Base-by-base conservation (phyloP, 2,888 invertebrate species). In the Cetonia aurata region DNA sequence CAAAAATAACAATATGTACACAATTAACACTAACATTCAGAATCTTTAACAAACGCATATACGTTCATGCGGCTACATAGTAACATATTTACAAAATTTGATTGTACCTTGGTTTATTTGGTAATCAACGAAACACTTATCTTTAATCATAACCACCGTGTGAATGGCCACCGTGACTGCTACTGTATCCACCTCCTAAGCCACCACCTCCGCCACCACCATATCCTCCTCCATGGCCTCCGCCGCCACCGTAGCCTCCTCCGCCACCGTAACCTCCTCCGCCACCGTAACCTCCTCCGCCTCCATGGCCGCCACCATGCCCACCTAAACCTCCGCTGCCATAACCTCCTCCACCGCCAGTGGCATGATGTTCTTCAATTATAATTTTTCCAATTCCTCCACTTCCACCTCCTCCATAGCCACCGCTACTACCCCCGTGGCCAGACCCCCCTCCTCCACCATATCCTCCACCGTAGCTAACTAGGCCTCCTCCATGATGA, bases 401-500 rank as follows among this genome's bases (percentile, higher is more conserved):
- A 17, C 71, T 68, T 31, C 72, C 72, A 52, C 33, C 42, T 10
- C 69, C 69, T n/a, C 57, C 72, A 10, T 52, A 65, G 6, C 55
- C 48, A 17, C 70, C 67, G 13, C 67, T 57, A 55, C 70, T 57
- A 25, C 37, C 19, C 6, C 48, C 69, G 4, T 73, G 48, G 55
- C 66, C 67, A 12, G 74, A 74, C 50, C 71, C 72, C 15, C 87
- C 86, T 0, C 87, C 86, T 72, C 37, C 42, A 0, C 74, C 75
- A 13, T 71, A 72, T 44, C 73, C 72, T 13, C 87, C 87, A 3
- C 87, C 75, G 44, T 67, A 44, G 65, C 67, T 71, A 13, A 69
- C 70, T 13, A 70, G 72, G 4, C 71, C 71, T 10, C 70, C 77
- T 15, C 72, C 68, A 42, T 70, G 62, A 55, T 71, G 69, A 53